phyloP scores from a whole-genome alignment of 2,888 invertebrate species.

The Eupeodes luniger region DNA sequence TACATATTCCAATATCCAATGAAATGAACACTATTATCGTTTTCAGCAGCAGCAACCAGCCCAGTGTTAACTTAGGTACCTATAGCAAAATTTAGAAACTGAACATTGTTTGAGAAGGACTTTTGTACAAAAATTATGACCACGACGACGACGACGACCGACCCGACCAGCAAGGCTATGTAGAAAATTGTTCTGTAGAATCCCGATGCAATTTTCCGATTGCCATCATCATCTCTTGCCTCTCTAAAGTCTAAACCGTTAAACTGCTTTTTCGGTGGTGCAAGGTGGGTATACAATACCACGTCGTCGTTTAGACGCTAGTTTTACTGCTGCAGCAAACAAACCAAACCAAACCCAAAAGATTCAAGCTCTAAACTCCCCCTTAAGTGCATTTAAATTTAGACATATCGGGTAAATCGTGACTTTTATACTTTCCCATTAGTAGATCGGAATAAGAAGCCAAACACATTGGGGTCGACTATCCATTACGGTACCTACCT shows the following conservation, averaged over 20 bases:
- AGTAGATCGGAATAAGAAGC: constrained; percentile 54
- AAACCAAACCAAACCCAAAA: constrained; percentile 16
- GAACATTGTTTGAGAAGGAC: constrained; percentile 50
- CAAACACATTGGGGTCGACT: constrained; percentile 18
- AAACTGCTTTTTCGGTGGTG: constrained; percentile 9
- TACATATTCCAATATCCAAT: not conserved
- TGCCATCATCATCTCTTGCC: constrained; percentile 39
- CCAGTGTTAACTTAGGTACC: too few relatives aligned
- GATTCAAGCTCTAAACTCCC: constrained; percentile 20
- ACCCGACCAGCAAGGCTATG: not conserved
- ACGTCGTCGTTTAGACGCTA: not conserved
- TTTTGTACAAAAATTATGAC: constrained; percentile 64
- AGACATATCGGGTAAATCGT: constrained; percentile 70
- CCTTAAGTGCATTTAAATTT: constrained; percentile 67
- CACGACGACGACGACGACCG: constrained; percentile 20
- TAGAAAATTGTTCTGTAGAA: constrained; percentile 33
- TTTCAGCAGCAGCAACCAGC: not conserved
- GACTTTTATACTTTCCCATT: constrained; percentile 69
- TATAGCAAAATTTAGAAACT: constrained; percentile 23
- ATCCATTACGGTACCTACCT: constrained; percentile 20
- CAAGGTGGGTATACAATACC: not conserved
- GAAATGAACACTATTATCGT: constrained; percentile 47
- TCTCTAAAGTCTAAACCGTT: not conserved
- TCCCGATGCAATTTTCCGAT: constrained; percentile 70
- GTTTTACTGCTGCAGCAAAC: constrained; percentile 10